Conservation (phyloP, 2,797 vertebrate species). For the Myripristis murdjan region DNA sequence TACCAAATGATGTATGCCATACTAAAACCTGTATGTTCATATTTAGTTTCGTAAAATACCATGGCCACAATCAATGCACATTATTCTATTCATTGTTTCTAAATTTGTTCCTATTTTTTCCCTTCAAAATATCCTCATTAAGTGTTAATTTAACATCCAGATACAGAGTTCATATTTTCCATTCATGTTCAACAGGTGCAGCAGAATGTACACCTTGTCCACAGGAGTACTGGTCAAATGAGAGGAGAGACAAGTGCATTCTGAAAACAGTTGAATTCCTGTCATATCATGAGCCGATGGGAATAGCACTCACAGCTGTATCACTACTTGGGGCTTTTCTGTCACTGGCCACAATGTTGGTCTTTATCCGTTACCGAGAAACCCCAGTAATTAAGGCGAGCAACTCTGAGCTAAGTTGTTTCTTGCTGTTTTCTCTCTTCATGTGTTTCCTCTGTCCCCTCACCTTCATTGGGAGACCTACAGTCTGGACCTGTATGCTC, state of each 20-base stretch:
- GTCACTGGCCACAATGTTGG: conserved; percentile 61
- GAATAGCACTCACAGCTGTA: conserved; percentile 69
- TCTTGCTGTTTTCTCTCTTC: conserved; percentile 79
- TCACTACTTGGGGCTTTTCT: conserved; percentile 81
- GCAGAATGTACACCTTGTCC: conserved; percentile 70
- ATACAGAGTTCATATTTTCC: background rate
- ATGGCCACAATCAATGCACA: background rate
- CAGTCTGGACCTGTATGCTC: conserved; percentile 81
- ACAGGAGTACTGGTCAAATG: conserved; percentile 76
- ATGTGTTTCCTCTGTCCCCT: conserved; percentile 78
- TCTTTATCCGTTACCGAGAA: conserved; percentile 76
- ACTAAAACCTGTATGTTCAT: no score
- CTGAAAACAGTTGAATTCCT: conserved; percentile 79
- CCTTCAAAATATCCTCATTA: background rate
- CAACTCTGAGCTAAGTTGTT: conserved; percentile 79
- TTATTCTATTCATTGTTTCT: no score
- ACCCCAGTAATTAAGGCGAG: conserved; percentile 76
- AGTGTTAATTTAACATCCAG: background rate
- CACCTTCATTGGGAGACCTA: conserved; percentile 74
- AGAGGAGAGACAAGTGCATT: conserved; percentile 69
- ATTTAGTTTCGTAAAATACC: no score
- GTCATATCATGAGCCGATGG: conserved; percentile 79
- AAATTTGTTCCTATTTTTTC: background rate
- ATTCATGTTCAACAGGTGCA: conserved; percentile 69
- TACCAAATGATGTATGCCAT: no score